Percentiles rank a stretch among this genome's conserved stretches.
These are phyloP conservation scores for Aphelenchoides fujianensis DNA, from an alignment of 1,140 invertebrate species.

Conservation along the genomic window DNA sequence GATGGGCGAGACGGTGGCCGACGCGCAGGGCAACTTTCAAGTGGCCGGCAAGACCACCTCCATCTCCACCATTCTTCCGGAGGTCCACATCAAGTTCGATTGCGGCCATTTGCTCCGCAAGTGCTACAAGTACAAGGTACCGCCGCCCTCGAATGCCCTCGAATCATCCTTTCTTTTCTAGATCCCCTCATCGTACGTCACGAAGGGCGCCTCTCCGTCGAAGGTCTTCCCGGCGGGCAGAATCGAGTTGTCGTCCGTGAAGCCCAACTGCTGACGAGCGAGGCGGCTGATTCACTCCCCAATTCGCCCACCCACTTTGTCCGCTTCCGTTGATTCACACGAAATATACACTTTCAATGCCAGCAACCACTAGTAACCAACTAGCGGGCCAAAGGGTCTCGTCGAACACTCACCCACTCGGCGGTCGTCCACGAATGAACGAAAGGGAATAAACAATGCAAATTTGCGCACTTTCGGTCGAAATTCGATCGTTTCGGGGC, in stretches of 20 bases:
- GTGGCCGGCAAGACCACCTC: neutral
- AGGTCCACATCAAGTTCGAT: neutral
- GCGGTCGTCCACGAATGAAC: too few species aligned
- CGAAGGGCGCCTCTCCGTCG: neutral
- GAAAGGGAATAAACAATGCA: too few species aligned
- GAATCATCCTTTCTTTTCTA: neutral
- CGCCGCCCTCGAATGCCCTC: neutral
- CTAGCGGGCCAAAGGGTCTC: too few species aligned
- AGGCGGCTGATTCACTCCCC: too few species aligned
- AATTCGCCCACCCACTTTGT: too few species aligned
- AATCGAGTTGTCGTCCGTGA: neutral
- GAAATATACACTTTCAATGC: too few species aligned
- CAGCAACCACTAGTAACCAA: too few species aligned
- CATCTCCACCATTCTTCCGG: neutral
- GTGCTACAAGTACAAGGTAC: neutral
- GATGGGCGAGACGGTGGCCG: neutral
- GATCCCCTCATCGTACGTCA: neutral
- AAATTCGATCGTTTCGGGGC: too few species aligned
- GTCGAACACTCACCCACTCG: too few species aligned
- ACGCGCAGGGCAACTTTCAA: neutral
- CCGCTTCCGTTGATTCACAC: too few species aligned
- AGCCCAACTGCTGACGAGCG: neutral
- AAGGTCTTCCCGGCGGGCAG: neutral
- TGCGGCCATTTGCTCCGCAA: neutral
- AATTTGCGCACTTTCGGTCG: too few species aligned